Conservation (phyloP, 2,113 vertebrate genomes). For the Notothenia rossii region DNA sequence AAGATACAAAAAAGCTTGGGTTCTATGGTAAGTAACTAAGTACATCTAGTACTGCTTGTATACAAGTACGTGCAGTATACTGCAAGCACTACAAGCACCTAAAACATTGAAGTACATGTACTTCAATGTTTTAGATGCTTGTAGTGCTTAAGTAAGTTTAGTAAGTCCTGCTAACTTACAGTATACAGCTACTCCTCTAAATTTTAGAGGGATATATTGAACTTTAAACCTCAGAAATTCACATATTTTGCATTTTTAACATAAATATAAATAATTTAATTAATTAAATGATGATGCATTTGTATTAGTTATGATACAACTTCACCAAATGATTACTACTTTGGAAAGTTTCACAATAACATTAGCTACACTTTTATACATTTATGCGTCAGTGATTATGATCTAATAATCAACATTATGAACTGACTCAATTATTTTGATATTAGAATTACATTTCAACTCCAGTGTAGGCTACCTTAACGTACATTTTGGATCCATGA, state of each 20-base stretch:
- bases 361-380: background rate
- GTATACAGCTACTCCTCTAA: too few relatives aligned
- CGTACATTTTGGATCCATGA: background rate
- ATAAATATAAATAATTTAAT: background rate
- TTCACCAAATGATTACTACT: too few relatives aligned
- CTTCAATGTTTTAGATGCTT: background rate
- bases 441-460: too few relatives aligned
- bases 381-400: background rate
- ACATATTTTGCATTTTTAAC: too few relatives aligned
- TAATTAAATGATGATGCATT: background rate
- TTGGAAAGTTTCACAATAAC: too few relatives aligned
- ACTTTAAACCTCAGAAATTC: too few relatives aligned
- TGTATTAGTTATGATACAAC: background rate
- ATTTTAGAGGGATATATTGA: too few relatives aligned
- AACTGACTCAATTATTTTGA: background rate
- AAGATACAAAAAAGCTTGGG: background rate
- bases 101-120: too few relatives aligned
- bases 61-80: too few relatives aligned
- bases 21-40: background rate
- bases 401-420: background rate
- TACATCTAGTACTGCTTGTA: too few relatives aligned
- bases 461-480: background rate
- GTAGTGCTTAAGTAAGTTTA: background rate
- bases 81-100: too few relatives aligned
- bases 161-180: too few relatives aligned